phyloP scores from a whole-genome alignment of 2,797 vertebrate species.

The Neomorphus geoffroyi region DNA sequence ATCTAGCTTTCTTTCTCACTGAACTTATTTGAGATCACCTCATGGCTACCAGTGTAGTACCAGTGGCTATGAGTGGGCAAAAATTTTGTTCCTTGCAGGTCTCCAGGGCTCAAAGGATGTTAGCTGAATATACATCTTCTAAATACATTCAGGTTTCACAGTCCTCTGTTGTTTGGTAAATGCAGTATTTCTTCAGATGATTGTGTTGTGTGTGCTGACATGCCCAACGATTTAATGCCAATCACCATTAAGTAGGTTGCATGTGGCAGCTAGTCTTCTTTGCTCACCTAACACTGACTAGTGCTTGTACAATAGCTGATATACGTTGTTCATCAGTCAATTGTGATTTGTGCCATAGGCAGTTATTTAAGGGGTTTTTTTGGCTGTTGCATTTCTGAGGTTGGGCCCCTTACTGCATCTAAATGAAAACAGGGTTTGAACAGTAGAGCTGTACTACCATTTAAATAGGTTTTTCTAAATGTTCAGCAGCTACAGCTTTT shows the following conservation, averaged over 20 bases:
- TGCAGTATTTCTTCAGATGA: not conserved
- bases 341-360: not conserved
- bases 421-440: not conserved
- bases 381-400: not conserved
- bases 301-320: not conserved
- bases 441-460: not conserved
- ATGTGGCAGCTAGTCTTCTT: rapidly evolving
- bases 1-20: not conserved
- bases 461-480: not conserved
- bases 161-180: not conserved
- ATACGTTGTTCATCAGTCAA: not conserved
- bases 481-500: not conserved
- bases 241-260: not conserved
- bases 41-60: not conserved
- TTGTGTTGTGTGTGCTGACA: not conserved
- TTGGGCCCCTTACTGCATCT: not conserved
- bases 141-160: not conserved
- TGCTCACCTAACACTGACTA: not conserved
- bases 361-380: not conserved
- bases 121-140: not conserved
- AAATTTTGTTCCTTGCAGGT: not conserved
- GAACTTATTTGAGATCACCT: not conserved
- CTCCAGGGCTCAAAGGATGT: not conserved
- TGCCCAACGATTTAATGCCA: not conserved
- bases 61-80: not conserved